Base-by-base conservation (phyloP, 2,888 invertebrate genomes). In the Microctonus hyperodae region DNA sequence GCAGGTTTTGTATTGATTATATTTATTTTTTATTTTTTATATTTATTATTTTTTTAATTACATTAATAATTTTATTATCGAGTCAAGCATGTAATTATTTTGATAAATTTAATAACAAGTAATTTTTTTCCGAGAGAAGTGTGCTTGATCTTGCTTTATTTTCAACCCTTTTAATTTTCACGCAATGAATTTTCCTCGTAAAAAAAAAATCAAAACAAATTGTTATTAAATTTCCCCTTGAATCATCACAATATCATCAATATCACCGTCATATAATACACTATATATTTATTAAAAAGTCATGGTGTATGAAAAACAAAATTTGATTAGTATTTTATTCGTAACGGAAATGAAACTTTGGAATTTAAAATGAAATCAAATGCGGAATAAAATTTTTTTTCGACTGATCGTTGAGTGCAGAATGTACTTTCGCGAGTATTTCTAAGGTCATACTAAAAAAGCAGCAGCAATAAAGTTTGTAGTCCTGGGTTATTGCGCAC, bases 21-120 rank as follows among this genome's bases (percentile, higher is more conserved):
- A n/a, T n/a, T n/a, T n/a, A n/a, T n/a, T n/a, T n/a, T n/a, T n/a
- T n/a, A n/a, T n/a, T n/a, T n/a, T 28, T 28, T 28, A 28, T 28
- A 28, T 7, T 5, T n/a, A n/a, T n/a, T n/a, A n/a, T n/a, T n/a
- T n/a, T n/a, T n/a, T n/a, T n/a, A 28, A 28, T 28, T 28, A n/a
- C n/a, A n/a, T n/a, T 28, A 5, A 5, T 28, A 5, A 28, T 28
- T 28, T 3, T 28, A 10, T 11, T 35, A 57, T 23, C 2, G 57
- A 37, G 37, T 22, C 37, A 44, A 59, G 59, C 44, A 28, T 23
- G 23, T n/a, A 59, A 44, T 25, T 25, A 28, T 61, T 61, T 44
- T 56, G 35, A 44, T 60, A 56, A 66, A 44, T 44, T 66, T 55
- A 56, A 56, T 44, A 61, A 55, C 55, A 56, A 44, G 59, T 56